Evolutionary conservation across 2,113 vertebrate species (phyloP).

Genomic region (Trichomycterus rosablanca): DNA sequence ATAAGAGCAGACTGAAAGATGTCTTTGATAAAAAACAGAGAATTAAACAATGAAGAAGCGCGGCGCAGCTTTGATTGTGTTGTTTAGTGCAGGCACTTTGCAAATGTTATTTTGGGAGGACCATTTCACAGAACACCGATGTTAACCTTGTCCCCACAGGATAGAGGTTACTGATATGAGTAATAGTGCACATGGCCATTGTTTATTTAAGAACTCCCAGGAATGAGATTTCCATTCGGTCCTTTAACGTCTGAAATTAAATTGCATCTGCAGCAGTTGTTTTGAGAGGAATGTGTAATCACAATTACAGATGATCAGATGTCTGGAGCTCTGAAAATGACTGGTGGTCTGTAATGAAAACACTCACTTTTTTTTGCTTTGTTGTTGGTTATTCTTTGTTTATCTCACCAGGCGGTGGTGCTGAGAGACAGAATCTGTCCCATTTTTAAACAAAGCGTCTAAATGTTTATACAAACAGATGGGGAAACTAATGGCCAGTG

Average conservation of each 20-base stretch:
- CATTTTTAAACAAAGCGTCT: slow-evolving; percentile 11
- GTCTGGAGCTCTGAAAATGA: too few species aligned
- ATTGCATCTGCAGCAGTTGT: slow-evolving; percentile 51
- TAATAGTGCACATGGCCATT: slow-evolving; percentile 62
- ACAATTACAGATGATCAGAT: slow-evolving; percentile 58
- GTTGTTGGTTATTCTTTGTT: slow-evolving; percentile 27
- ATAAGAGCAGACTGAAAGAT: slow-evolving; percentile 81
- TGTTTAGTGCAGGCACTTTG: slow-evolving; percentile 66
- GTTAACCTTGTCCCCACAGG: slow-evolving; percentile 65
- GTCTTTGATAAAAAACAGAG: slow-evolving; percentile 76
- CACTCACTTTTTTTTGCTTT: too few species aligned
- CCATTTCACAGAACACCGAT: slow-evolving; percentile 55
- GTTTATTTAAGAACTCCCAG: slow-evolving; percentile 64
- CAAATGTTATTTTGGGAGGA: slow-evolving; percentile 79
- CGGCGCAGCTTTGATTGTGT: slow-evolving; percentile 75
- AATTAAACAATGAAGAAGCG: slow-evolving; percentile 81
- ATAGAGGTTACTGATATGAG: slow-evolving; percentile 60
- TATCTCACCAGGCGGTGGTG: slow-evolving; percentile 4
- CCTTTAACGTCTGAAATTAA: slow-evolving; percentile 51
- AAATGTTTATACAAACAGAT: slow-evolving; percentile 27
- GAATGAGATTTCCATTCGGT: slow-evolving; percentile 61
- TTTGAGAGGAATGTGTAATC: slow-evolving; percentile 56
- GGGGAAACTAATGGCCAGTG: slow-evolving; percentile 28
- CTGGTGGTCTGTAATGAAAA: too few species aligned
- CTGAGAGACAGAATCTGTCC: slow-evolving; percentile 11